These are phyloP conservation scores for Tiphia femorata DNA, from an alignment of 2,888 invertebrate species.

Conservation along the genomic window DNA sequence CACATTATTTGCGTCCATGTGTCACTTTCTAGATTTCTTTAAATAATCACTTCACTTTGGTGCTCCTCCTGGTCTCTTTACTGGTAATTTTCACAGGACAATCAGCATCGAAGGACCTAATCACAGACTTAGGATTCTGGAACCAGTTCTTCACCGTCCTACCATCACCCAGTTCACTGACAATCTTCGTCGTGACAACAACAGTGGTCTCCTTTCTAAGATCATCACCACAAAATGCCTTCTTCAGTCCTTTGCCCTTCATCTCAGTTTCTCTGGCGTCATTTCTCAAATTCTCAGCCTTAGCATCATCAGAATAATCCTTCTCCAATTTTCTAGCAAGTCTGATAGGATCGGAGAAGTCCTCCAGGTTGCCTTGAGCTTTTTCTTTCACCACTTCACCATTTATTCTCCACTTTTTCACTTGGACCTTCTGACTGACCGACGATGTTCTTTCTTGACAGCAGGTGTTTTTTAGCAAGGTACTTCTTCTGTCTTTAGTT, in stretches of 20 bases:
- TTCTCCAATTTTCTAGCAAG: not conserved
- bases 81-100: constrained; percentile 10
- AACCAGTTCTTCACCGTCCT: constrained; percentile 16
- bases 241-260: not conserved
- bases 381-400: too few relatives aligned
- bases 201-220: not conserved
- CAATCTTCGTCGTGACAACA: constrained; percentile 4
- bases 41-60: not conserved
- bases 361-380: too few relatives aligned
- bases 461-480: too few relatives aligned
- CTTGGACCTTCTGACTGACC: not conserved
- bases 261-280: not conserved
- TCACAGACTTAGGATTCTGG: constrained; percentile 10
- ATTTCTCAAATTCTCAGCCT: not conserved
- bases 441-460: not conserved
- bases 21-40: too few relatives aligned
- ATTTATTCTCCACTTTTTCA: too few relatives aligned
- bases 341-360: too few relatives aligned
- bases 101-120: constrained; percentile 3
- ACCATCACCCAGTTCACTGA: constrained; percentile 9
- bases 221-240: too few relatives aligned
- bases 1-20: too few relatives aligned
- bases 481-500: not conserved
- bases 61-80: not conserved
- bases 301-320: not conserved